Conservation (phyloP, 2,113 vertebrate genomes). For the Montifringilla adamsi region DNA sequence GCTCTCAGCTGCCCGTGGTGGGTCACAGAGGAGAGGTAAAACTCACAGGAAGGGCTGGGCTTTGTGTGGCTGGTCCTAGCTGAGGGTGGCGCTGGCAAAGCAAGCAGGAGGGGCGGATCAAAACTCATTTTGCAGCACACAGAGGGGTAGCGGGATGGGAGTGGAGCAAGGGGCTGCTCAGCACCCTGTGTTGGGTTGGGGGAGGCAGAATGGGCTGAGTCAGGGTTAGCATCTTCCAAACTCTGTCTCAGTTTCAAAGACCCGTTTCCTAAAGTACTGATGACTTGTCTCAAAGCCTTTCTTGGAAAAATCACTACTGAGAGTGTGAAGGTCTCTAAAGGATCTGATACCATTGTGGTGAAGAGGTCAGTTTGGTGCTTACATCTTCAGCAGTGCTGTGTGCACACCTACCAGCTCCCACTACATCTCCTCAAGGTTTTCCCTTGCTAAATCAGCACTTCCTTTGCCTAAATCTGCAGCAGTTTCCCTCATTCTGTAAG, state of each 20-base stretch:
- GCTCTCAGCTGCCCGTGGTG: not conserved
- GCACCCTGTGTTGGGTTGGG: accelerated
- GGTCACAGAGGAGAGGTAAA: not conserved
- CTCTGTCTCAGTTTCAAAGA: not conserved
- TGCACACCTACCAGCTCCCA: not conserved
- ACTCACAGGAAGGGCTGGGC: not conserved
- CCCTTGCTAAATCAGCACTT: not conserved
- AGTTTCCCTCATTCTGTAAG: not conserved
- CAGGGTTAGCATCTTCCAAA: not conserved
- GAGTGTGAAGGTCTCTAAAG: not conserved
- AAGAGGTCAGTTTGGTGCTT: not conserved
- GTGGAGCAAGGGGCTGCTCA: not conserved
- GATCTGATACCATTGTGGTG: not conserved
- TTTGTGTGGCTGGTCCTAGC: not conserved
- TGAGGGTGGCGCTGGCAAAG: not conserved
- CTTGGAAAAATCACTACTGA: not conserved
- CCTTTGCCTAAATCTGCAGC: not conserved
- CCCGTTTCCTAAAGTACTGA: not conserved
- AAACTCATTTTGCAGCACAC: not conserved
- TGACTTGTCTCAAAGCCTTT: not conserved
- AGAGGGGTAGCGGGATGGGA: accelerated
- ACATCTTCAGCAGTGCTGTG: not conserved
- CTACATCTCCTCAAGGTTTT: not conserved
- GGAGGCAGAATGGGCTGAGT: not conserved
- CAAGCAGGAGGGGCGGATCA: not conserved